Evolutionary conservation across 2,888 invertebrate genomes (phyloP).

Genomic region (Bombylius major): DNA sequence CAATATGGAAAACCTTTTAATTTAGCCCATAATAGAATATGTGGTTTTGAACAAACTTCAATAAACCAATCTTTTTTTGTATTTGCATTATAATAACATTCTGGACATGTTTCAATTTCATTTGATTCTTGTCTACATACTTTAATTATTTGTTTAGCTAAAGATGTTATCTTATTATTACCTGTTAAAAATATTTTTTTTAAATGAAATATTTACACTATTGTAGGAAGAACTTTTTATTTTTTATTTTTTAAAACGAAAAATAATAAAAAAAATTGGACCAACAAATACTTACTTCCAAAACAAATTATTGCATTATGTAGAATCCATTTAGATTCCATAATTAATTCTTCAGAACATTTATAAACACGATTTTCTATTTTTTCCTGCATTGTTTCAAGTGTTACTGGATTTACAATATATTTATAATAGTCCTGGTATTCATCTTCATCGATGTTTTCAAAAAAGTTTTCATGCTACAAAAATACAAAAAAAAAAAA

Average conservation of each 20-base stretch:
- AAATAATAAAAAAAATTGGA: not conserved
- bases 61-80: conserved; percentile 78
- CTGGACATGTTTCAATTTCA: conserved; percentile 87
- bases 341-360: conserved; percentile 77
- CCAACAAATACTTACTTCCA: conserved; percentile 50
- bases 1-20: conserved; percentile 93
- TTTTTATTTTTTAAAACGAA: not conserved
- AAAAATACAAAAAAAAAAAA: conserved; percentile 16
- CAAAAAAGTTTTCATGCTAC: conserved; percentile 67
- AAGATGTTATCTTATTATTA: conserved; percentile 62
- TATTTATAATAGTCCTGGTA: conserved; percentile 70
- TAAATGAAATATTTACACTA: conserved; percentile 17
- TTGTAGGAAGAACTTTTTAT: not conserved
- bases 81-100: conserved; percentile 81
- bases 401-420: conserved; percentile 78
- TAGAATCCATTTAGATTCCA: conserved; percentile 86
- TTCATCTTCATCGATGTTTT: conserved; percentile 55
- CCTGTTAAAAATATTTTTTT: conserved; percentile 36
- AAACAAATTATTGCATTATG: conserved; percentile 89
- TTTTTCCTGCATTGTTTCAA: conserved; percentile 61
- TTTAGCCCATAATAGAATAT: conserved; percentile 90
- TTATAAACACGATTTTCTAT: conserved; percentile 64
- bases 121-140: conserved; percentile 78
- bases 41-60: conserved; percentile 81
- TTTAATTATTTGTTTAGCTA: conserved; percentile 68